Evolutionary conservation across 2,888 invertebrate genomes (phyloP), one percentile per base, ranked within the genome.

Genomic region (Volucella zonaria): DNA sequence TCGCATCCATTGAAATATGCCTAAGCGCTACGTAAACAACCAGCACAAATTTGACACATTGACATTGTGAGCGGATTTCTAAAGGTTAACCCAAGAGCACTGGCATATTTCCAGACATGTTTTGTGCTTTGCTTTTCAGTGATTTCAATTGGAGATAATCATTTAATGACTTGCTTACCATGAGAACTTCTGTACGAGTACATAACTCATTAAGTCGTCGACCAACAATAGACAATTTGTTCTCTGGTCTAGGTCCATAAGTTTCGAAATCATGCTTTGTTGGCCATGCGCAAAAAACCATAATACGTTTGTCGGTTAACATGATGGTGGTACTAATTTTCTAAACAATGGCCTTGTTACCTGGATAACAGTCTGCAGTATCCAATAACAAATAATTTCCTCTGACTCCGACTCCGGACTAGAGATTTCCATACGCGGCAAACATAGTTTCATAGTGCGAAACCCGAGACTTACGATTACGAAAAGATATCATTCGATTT

Each of bases 21-120:
- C 61, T 62, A 74, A 68, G 47, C 49, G 49, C 68, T 74, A 74
- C 11, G 49, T 66, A 74, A 76, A 52, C 75, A 76, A 49, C 66
- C 54, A 14, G 14, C 14, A 70, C 75, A 45, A 45, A 64, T 51
- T 71, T 76, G 76, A 66, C 76, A 76, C 70, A 59, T 71, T 68
- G 68, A 49, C 62, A 58, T 66, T 59, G 43, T 18, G n/a, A 47
- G 38, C 15, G 9, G 66, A 18, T 76, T 11, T 31, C 64, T 59
- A 51, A 15, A 43, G 15, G 11, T 15, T 15, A 14, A 18, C 42
- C 4, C 23, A 43, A 15, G 49, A 23, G 40, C 14, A 77, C 47
- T 12, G 40, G 23, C 31, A 14, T 23, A 56, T 42, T 56, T 18
- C 47, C 15, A 67, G 38, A 9, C 14, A 49, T 43, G 12, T 18